These are phyloP conservation scores for Neomonachus schauinslandi DNA, from an alignment of 2,113 vertebrate species.

Conservation along the genomic window DNA sequence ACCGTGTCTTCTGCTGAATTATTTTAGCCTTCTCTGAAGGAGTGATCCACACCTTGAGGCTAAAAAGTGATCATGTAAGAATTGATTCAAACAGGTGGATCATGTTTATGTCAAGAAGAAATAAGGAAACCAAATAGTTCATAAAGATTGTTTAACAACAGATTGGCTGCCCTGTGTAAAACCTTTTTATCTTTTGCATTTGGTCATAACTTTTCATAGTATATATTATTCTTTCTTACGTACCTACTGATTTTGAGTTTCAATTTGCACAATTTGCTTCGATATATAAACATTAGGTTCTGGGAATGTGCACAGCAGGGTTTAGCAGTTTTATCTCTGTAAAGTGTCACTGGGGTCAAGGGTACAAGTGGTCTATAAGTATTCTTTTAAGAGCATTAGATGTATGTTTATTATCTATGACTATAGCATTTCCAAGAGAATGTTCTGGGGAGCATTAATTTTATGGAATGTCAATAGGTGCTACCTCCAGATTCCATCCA, in stretches of 20 bases:
- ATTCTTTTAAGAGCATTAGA: background rate
- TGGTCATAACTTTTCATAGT: background rate
- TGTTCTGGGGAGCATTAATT: background rate
- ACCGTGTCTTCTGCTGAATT: background rate
- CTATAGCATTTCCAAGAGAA: background rate
- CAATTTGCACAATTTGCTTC: background rate
- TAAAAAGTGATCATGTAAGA: background rate
- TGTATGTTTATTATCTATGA: background rate
- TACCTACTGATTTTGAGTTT: background rate
- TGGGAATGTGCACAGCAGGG: background rate
- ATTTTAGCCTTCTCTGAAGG: background rate
- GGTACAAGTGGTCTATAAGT: background rate
- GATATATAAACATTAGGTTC: background rate
- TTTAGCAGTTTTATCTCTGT: background rate
- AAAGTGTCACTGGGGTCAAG: background rate
- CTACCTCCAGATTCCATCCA: background rate
- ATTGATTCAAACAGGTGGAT: background rate
- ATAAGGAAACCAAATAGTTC: background rate
- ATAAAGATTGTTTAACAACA: background rate
- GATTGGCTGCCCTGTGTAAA: background rate
- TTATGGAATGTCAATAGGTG: background rate
- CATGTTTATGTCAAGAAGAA: background rate
- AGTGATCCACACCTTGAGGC: background rate
- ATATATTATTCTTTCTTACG: background rate
- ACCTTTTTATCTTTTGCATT: background rate